Evolutionary conservation across 2,113 vertebrate genomes (phyloP), one percentile per base, ranked within the genome.

Genomic region (Eretmochelys imbricata): DNA sequence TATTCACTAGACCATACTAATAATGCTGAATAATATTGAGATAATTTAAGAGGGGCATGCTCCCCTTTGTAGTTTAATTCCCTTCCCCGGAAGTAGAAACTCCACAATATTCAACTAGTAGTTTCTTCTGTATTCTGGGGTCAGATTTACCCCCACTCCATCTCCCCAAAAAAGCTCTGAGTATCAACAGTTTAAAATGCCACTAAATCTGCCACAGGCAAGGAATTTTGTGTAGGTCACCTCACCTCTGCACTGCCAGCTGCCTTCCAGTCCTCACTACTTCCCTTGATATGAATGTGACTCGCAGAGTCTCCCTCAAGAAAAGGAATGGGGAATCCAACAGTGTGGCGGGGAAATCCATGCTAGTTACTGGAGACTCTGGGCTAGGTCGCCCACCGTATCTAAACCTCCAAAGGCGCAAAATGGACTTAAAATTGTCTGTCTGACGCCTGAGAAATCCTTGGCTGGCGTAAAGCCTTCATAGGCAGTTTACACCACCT

Each of bases 321-420:
- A 31, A 62, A 62, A 62, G 3, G 31, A 62, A 35, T 62, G 20
- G 12, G 59, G 59, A 62, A 35, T 62, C 59, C 59, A 62, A 35
- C 29, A 16, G 29, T 62, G 12, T 62, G 59, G 59, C 35, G 13
- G 25, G 59, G 13, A 62, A 62, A 35, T 62, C 59, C 29, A 16
- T 62, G 31, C 14, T 16, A 62, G 13, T 62, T 62, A 62, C 59
- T 62, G 59, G 59, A 29, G 59, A 35, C 82, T 96, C 90, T 91
- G 95, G 95, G 95, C 84, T 85, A 93, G 89, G 65, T 42, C 89
- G 31, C 89, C 54, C 20, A 76, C 93, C 80, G 31, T 84, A 11
- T n/a, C 96, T 95, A 95, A 96, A 69, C 50, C n/a, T 24, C 89
- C 82, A 94, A 96, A 91, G 54, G 31, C 46, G n/a, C 25, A 10